Evolutionary conservation across 2,888 invertebrate species (phyloP), one percentile per base, ranked within the genome.

Genomic region (Quadroppia sp.): DNA sequence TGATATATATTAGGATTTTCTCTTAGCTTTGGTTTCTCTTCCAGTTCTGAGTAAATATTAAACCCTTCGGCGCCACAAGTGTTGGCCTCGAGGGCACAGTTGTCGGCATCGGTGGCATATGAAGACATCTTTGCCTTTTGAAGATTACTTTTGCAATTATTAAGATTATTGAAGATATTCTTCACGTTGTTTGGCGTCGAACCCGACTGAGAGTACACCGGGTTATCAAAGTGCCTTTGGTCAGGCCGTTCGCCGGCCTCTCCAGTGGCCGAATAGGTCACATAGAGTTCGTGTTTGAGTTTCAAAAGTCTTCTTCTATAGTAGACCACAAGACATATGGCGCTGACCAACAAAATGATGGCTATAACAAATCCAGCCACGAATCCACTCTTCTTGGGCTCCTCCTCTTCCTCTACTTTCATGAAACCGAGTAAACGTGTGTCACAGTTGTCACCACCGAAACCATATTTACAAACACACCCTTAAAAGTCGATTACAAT

Each of bases 221-320:
- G 78, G 76, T 78, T 78, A 72, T 78, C 78, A 74, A 78, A 78
- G 74, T 78, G 78, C 6, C 76, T 71, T 45, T 75, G 78, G 71
- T 78, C 77, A 13, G 50, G 20, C 2, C 20, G 11, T 11, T 25
- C 56, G 6, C 13, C 7, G 30, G 23, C 20, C 6, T 50, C 23
- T 2, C 20, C 59, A 15, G 25, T 7, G 42, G 73, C 70, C 20
- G 15, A 25, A 45, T 93, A 94, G 79, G 92, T 91, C 30, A 91
- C 93, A 81, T 92, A 91, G 73, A 93, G 90, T 84, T 93, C 92
- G 32, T 90, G 88, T 83, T 94, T 93, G 28, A 94, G 86, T 83
- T 89, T 89, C 30, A 88, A 87, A 25, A 93, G 90, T 69, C 92
- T 86, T 77, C 90, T 87, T 78, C 90, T 87, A 83, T 92, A 91